A percentile compares a stretch with the other conserved stretches of the same genome.
Conservation (phyloP, 2,797 vertebrate species). For the Mionectes olivaceus region DNA sequence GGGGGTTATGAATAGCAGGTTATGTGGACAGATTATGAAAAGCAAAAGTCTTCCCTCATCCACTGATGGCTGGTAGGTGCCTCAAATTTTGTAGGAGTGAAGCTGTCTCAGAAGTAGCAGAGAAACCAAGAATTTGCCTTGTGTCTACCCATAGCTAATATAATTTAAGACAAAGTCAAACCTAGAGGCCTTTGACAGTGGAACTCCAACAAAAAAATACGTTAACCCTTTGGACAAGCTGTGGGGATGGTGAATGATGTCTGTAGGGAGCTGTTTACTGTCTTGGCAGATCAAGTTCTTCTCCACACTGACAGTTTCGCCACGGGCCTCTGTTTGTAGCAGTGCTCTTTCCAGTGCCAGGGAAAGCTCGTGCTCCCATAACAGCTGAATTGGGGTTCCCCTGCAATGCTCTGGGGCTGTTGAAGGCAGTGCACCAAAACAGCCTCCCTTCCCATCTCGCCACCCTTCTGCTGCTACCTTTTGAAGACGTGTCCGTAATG, state of each 20-base stretch:
- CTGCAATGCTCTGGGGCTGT: not conserved
- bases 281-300: not conserved
- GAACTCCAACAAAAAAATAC: not conserved
- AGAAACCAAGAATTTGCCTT: not conserved
- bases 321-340: not conserved
- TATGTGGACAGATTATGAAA: not conserved
- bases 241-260: not conserved
- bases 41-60: not conserved
- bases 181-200: not conserved
- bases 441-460: not conserved
- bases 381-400: not conserved
- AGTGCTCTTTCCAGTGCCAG: not conserved
- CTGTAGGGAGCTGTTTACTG: not conserved
- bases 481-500: not conserved
- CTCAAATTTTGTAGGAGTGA: not conserved
- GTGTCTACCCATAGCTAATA: not conserved
- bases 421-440: not conserved
- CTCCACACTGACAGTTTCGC: fast-evolving
- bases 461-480: not conserved
- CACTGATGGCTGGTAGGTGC: not conserved
- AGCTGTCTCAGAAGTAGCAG: not conserved
- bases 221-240: not conserved
- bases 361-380: not conserved
- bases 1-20: not conserved
- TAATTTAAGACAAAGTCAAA: not conserved